Evolutionary conservation across 2,797 vertebrate species (phyloP).

Genomic region (Chelon auratus): DNA sequence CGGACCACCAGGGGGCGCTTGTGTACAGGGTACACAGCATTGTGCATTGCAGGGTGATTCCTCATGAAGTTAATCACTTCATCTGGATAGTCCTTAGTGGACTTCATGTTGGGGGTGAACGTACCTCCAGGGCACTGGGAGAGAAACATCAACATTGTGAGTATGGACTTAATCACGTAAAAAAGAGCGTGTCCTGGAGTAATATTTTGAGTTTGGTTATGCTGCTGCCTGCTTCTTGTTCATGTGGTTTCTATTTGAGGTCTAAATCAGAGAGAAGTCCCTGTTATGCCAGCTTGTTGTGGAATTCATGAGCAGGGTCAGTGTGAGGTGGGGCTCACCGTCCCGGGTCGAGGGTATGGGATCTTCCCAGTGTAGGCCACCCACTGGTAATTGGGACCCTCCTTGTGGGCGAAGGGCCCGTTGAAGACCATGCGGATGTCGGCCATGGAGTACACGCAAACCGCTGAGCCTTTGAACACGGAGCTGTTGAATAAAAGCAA

Average conservation of each 20-base stretch:
- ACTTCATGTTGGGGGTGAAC: conserved; percentile 98
- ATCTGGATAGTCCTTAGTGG: conserved; percentile 98
- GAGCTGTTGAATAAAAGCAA: conserved; percentile 82
- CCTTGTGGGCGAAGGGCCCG: conserved; percentile 97
- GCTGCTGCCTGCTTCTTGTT: conserved; percentile 34
- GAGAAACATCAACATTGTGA: conserved; percentile 33
- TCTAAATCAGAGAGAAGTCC: conserved; percentile 25
- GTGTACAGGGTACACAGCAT: conserved; percentile 93
- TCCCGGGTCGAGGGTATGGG: conserved; percentile 97
- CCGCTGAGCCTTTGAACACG: conserved; percentile 97
- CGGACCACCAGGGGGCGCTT: conserved; percentile 96
- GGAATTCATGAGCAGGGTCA: conserved; percentile 25
- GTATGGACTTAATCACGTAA: background rate
- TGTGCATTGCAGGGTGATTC: conserved; percentile 97
- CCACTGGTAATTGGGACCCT: conserved; percentile 99
- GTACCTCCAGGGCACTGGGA: conserved; percentile 96
- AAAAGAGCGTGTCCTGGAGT: conserved; percentile 10
- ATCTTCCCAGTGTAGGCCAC: conserved; percentile 98
- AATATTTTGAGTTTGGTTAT: conserved; percentile 18
- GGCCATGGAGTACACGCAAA: conserved; percentile 98
- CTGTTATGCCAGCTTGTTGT: conserved; percentile 41
- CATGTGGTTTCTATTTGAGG: conserved; percentile 50
- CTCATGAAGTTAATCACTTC: conserved; percentile 99
- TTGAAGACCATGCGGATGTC: conserved; percentile 99
- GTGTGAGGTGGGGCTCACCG: conserved; percentile 84